Conservation (phyloP, 2,888 invertebrate genomes). For the Odontothrips loti region DNA sequence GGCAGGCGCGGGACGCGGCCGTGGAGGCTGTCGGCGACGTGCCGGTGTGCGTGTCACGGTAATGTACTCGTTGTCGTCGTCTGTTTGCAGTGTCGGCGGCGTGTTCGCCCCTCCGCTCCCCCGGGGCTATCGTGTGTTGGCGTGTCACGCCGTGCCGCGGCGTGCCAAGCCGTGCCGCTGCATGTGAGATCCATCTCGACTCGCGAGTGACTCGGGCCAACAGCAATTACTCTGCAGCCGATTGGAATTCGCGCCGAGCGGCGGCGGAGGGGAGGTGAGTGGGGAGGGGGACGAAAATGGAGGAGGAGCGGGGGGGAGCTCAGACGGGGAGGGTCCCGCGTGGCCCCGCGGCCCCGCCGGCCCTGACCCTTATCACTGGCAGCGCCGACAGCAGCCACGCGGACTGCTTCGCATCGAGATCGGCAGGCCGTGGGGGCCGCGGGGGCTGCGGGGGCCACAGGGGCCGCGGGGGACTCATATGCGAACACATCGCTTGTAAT, state of each 20-base stretch:
- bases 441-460: too few species aligned
- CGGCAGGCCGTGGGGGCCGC: background rate
- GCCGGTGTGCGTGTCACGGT: too few species aligned
- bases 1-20: too few species aligned
- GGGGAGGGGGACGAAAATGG: background rate
- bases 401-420: background rate
- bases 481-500: background rate
- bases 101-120: background rate
- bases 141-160: background rate
- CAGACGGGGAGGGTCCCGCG: background rate
- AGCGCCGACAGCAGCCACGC: conserved; percentile 4
- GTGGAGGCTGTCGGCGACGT: too few species aligned
- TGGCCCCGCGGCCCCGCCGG: background rate
- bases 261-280: background rate
- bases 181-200: background rate
- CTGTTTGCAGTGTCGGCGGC: too few species aligned
- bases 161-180: background rate
- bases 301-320: background rate
- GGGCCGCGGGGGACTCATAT: background rate
- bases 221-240: conserved; percentile 11
- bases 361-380: background rate
- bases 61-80: too few species aligned
- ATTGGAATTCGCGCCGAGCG: conserved; percentile 8
- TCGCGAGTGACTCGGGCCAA: background rate
- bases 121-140: background rate